phyloP scores from a whole-genome alignment of 2,113 vertebrate species.

The Daboia siamensis region DNA sequence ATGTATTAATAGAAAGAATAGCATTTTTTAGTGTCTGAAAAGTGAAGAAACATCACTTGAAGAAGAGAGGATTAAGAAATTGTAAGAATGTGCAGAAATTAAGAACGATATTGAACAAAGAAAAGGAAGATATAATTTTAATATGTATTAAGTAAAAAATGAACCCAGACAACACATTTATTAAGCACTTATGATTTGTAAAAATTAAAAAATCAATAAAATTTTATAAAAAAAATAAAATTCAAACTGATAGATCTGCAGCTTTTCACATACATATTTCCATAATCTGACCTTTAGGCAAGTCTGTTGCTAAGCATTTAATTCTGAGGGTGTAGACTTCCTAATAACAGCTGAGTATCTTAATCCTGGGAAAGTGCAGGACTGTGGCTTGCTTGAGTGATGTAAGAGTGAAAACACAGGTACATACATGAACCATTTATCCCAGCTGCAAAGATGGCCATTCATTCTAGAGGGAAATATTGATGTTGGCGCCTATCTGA shows the following conservation, averaged over 20 bases:
- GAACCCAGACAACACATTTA: too few relatives aligned
- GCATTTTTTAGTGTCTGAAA: too few relatives aligned
- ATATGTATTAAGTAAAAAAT: too few relatives aligned
- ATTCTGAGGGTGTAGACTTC: not conserved
- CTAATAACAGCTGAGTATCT: not conserved
- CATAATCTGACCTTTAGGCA: not conserved
- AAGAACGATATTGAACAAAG: too few relatives aligned
- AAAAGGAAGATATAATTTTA: too few relatives aligned
- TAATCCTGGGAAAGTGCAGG: not conserved
- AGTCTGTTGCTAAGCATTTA: not conserved
- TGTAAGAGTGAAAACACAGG: not conserved
- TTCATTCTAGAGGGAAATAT: not conserved
- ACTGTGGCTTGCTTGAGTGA: not conserved
- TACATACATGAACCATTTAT: not conserved
- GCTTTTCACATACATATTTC: not conserved
- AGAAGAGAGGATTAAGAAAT: too few relatives aligned
- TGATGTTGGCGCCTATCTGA: not conserved
- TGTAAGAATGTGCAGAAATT: too few relatives aligned
- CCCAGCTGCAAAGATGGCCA: not conserved
- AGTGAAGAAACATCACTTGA: too few relatives aligned
- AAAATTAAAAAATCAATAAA: too few relatives aligned
- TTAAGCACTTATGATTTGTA: too few relatives aligned
- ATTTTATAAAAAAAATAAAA: not conserved
- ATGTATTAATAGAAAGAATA: too few relatives aligned
- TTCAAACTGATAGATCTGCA: not conserved